These are phyloP conservation scores for Hyposoter didymator DNA, from an alignment of 2,888 invertebrate genomes.

Conservation along the genomic window DNA sequence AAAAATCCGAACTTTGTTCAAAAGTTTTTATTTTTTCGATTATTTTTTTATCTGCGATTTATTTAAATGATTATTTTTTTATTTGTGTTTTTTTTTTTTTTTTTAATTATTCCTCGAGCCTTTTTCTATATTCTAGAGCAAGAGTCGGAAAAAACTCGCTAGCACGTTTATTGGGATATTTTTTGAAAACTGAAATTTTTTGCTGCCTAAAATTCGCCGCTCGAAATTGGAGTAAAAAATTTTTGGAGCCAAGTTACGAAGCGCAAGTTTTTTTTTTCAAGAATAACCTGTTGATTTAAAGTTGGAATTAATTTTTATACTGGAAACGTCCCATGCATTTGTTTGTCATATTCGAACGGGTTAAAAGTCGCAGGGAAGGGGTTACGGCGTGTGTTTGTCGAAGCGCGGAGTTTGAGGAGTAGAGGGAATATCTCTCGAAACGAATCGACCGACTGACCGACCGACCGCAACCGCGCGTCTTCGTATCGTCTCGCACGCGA, in stretches of 20 bases:
- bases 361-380: slow-evolving; percentile 32
- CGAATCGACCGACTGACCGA: slow-evolving; percentile 71
- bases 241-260: too few relatives aligned
- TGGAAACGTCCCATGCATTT: neutral
- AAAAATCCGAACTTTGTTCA: too few relatives aligned
- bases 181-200: neutral
- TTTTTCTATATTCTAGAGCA: too few relatives aligned
- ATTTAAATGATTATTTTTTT: too few relatives aligned
- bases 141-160: too few relatives aligned
- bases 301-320: neutral
- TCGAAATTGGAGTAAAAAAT: neutral
- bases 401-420: slow-evolving; percentile 15
- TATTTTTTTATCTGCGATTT: too few relatives aligned
- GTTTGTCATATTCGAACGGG: slow-evolving; percentile 31
- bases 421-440: slow-evolving; percentile 49
- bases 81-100: too few relatives aligned
- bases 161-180: neutral
- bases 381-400: slow-evolving; percentile 33
- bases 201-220: neutral
- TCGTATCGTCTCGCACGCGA: slow-evolving; percentile 66
- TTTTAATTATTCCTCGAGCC: too few relatives aligned
- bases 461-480: slow-evolving; percentile 65
- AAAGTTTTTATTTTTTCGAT: too few relatives aligned
- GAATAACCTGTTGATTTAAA: neutral
- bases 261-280: neutral